Conservation (phyloP, 2,113 vertebrate genomes). For the Eclectus roratus region DNA sequence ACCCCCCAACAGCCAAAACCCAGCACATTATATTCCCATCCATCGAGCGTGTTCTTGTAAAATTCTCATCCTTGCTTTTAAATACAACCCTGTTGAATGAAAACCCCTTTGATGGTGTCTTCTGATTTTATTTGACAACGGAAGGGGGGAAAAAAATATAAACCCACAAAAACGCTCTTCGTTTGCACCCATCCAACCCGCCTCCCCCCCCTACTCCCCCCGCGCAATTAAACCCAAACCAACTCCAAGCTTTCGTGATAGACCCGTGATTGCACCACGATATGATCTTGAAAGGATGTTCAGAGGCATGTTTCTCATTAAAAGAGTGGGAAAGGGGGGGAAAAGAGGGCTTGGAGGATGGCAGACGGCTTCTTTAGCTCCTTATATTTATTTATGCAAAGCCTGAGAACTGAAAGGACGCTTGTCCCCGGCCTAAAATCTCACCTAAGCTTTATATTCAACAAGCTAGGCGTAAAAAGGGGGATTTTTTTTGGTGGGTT, state of each 20-base stretch:
- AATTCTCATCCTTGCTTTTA: conserved; percentile 6
- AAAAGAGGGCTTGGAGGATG: background rate
- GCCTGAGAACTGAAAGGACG: background rate
- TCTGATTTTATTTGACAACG: conserved; percentile 27
- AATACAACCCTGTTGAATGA: background rate
- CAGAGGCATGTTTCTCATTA: conserved; percentile 48
- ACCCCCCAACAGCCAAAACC: background rate
- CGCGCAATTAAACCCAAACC: background rate
- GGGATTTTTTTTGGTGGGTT: background rate
- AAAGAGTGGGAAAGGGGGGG: background rate
- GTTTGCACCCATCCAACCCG: background rate
- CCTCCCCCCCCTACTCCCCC: background rate
- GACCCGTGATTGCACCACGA: background rate
- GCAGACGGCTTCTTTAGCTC: background rate
- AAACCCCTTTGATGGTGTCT: background rate
- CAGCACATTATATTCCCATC: background rate
- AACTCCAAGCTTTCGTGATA: background rate
- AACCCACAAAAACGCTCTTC: background rate
- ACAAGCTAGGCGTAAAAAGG: background rate
- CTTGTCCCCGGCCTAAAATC: background rate
- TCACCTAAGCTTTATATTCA: background rate
- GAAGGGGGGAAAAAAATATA: background rate
- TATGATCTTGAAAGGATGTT: conserved; percentile 10
- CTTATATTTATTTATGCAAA: background rate
- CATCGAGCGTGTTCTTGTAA: background rate